phyloP scores from a whole-genome alignment of 2,113 vertebrate species.

The Myrmecobius fasciatus region DNA sequence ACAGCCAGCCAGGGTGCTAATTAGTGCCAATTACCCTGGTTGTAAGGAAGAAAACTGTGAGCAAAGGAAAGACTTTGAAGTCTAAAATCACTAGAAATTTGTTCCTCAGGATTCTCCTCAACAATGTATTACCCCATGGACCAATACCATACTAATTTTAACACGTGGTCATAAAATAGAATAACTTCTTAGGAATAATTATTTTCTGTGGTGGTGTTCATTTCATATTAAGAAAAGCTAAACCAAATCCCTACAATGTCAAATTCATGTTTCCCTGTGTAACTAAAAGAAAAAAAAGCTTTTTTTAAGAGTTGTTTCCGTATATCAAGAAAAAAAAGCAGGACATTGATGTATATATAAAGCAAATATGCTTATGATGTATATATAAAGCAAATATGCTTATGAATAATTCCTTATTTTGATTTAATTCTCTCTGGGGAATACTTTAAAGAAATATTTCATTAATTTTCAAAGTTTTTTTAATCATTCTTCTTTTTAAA shows the following conservation, averaged over 20 bases:
- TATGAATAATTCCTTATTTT: conserved; percentile 53
- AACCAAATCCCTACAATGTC: conserved; percentile 15
- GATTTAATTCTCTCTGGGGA: conserved; percentile 58
- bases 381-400: conserved; percentile 61
- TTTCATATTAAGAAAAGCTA: neutral
- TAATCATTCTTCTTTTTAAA: conserved; percentile 38
- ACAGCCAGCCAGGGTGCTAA: conserved; percentile 57
- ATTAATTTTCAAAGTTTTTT: conserved; percentile 39
- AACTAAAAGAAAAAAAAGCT: conserved; percentile 38
- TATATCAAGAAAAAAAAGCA: conserved; percentile 8
- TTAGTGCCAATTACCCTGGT: conserved; percentile 54
- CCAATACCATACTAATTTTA: neutral
- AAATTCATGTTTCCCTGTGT: conserved; percentile 38
- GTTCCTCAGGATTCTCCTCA: conserved; percentile 63
- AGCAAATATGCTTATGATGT: conserved; percentile 40
- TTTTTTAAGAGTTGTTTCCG: conserved; percentile 61
- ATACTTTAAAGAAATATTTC: conserved; percentile 39
- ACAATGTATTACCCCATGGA: neutral
- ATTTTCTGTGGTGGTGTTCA: neutral
- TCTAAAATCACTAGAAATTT: conserved; percentile 54
- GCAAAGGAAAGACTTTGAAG: conserved; percentile 63
- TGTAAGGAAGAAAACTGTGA: conserved; percentile 58
- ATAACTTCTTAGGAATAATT: conserved; percentile 51
- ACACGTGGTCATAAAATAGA: neutral
- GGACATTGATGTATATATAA: conserved; percentile 61